Base-by-base conservation (phyloP, 2,113 vertebrate genomes). In the Pseudolaguvia tuberculata region DNA sequence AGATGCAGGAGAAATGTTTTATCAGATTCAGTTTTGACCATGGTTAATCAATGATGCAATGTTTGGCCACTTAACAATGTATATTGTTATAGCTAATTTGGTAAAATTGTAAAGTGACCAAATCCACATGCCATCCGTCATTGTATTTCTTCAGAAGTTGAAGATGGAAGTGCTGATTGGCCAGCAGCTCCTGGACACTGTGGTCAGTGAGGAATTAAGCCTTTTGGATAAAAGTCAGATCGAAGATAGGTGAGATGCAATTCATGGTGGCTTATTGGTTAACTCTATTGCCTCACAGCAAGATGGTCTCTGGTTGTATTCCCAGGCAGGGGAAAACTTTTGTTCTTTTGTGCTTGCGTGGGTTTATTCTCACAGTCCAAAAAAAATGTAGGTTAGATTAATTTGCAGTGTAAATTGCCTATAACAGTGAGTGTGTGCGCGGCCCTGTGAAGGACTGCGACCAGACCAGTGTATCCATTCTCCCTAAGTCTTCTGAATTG, bases 81-180 rank as follows among this genome's bases (percentile, higher is more conserved):
- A 63, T 20, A 11, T 42, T 35, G 13, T 57, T 23, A 72, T 7
- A 7, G 45, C 35, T 57, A 5, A 57, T 42, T 42, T 27, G 35
- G 21, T n/a, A 31, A 27, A 21, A 63, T 65, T 45, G 53, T 6
- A 21, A 8, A 62, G 39, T 7, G n/a, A 9, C n/a, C 12, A 45
- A 13, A 3, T 51, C 20, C 27, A 4, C 9, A n/a, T 45, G 9
- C 47, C 9, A 2, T 75, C 14, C 23, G 23, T 66, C 31, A 69
- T 56, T 83, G 21, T 82, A 83, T 80, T 51, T 66, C 21, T 72
- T 55, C 88, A 99, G 97, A 89, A 87, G 81, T 87, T 95, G 67
- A 91, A 93, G 86, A 89, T 89, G 47, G 93, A 98, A 72, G 85
- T 93, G 15, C 87, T 87, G 15, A 79, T 88, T 63, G 90, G 92